Percentiles rank a stretch among this genome's conserved stretches.
Evolutionary conservation across 2,888 invertebrate genomes (phyloP).

Genomic region (Erpobdella octoculata): DNA sequence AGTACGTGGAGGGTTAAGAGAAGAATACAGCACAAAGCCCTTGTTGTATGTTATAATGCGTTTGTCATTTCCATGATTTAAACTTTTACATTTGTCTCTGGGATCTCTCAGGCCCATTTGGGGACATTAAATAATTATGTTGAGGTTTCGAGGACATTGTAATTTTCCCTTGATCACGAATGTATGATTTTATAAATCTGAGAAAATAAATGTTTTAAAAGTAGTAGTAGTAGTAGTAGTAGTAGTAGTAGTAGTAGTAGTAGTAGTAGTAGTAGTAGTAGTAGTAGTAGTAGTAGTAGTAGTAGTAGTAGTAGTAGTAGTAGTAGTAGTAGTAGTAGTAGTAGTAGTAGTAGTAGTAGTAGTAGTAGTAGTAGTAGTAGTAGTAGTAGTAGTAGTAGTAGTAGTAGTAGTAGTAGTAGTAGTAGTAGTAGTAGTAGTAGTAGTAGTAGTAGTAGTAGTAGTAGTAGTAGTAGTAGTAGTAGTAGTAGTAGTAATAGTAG

Average conservation of each 20-base stretch:
- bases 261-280: slow-evolving; percentile 29
- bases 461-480: slow-evolving; percentile 1
- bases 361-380: slow-evolving; percentile 30
- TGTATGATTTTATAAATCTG: no score
- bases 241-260: slow-evolving; percentile 29
- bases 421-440: slow-evolving; percentile 23
- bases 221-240: slow-evolving; percentile 29
- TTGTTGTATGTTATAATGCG: no score
- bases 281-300: slow-evolving; percentile 27
- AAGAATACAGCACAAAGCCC: no score
- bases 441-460: slow-evolving; percentile 21
- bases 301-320: slow-evolving; percentile 26
- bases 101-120: no score
- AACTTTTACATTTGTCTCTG: no score
- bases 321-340: slow-evolving; percentile 29
- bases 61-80: no score
- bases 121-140: no score
- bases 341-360: slow-evolving; percentile 29
- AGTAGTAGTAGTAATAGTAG: slow-evolving; percentile 9
- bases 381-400: slow-evolving; percentile 30
- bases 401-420: slow-evolving; percentile 15
- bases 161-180: neutral
- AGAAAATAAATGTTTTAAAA: no score
- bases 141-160: no score
- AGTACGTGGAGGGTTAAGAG: no score